Conservation (phyloP, 1,140 invertebrate species). For the Lordiphosa stackelbergi region DNA sequence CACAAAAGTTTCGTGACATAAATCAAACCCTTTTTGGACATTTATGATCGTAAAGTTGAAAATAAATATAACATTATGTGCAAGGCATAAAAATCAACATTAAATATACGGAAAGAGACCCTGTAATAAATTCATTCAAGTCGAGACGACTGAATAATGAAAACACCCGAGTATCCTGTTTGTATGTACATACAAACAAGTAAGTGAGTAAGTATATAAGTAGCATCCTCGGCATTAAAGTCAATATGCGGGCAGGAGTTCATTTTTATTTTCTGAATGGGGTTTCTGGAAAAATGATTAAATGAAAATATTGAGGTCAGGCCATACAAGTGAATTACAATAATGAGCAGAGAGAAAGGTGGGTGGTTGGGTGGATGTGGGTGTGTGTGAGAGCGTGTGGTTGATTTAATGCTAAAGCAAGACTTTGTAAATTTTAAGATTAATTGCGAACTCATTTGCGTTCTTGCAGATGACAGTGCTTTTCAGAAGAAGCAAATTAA, state of each 20-base stretch:
- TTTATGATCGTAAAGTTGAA: slow-evolving; percentile 76
- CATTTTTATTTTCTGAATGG: slow-evolving; percentile 17
- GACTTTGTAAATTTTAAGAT: slow-evolving; percentile 43
- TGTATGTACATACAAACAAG: neutral
- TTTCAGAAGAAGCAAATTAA: neutral
- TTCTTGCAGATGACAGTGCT: neutral
- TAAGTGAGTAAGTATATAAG: slow-evolving; percentile 1
- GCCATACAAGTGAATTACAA: slow-evolving; percentile 29
- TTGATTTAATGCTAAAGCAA: slow-evolving; percentile 7
- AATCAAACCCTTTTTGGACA: slow-evolving; percentile 73
- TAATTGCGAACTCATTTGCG: slow-evolving; percentile 23
- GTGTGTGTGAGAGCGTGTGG: neutral
- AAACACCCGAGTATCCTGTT: slow-evolving; percentile 23
- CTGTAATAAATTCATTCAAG: slow-evolving; percentile 49
- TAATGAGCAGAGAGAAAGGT: slow-evolving; percentile 7
- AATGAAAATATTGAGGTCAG: slow-evolving; percentile 55
- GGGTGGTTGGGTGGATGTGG: slow-evolving; percentile 1
- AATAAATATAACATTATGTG: slow-evolving; percentile 55
- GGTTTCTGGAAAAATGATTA: slow-evolving; percentile 34
- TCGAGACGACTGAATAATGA: slow-evolving; percentile 40
- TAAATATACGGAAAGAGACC: slow-evolving; percentile 39
- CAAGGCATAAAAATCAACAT: slow-evolving; percentile 50
- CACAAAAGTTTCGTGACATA: slow-evolving; percentile 63
- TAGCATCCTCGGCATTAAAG: slow-evolving; percentile 27
- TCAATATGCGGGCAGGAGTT: slow-evolving; percentile 28